phyloP scores from a whole-genome alignment of 1,140 invertebrate genomes.

The Glossosoma conforme region DNA sequence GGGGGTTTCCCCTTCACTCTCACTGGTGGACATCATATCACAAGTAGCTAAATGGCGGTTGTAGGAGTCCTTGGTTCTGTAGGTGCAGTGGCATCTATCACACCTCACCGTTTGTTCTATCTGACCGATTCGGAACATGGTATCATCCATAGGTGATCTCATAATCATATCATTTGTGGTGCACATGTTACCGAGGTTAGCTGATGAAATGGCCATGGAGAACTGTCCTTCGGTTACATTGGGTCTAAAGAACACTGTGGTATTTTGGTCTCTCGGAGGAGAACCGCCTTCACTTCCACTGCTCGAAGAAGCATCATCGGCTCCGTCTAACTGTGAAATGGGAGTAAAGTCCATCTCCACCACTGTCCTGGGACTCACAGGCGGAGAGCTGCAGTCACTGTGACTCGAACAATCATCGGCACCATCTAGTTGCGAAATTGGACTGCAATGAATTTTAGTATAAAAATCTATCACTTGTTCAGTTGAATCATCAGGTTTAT shows the following conservation, averaged over 20 bases:
- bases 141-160: conserved; percentile 43
- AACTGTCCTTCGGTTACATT: conserved; percentile 46
- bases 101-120: conserved; percentile 76
- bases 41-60: conserved; percentile 76
- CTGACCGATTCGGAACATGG: conserved; percentile 37
- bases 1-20: conserved; percentile 61
- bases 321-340: conserved; percentile 71
- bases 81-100: conserved; percentile 80
- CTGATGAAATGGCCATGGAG: conserved; percentile 44
- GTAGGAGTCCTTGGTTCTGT: conserved; percentile 81
- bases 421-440: conserved; percentile 58
- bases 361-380: conserved; percentile 35
- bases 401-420: conserved; percentile 53
- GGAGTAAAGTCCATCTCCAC: conserved; percentile 40
- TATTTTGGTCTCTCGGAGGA: conserved; percentile 38
- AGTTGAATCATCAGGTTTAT: conserved; percentile 45
- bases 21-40: conserved; percentile 69
- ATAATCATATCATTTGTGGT: conserved; percentile 41
- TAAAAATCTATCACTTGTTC: conserved; percentile 50
- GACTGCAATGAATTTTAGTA: conserved; percentile 49
- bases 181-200: conserved; percentile 42
- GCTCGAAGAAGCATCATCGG: conserved; percentile 61
- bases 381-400: conserved; percentile 45
- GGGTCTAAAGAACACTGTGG: conserved; percentile 46
- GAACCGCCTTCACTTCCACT: conserved; percentile 41